phyloP scores from a whole-genome alignment of 1,140 invertebrate species.

The Ceratina calcarata region DNA sequence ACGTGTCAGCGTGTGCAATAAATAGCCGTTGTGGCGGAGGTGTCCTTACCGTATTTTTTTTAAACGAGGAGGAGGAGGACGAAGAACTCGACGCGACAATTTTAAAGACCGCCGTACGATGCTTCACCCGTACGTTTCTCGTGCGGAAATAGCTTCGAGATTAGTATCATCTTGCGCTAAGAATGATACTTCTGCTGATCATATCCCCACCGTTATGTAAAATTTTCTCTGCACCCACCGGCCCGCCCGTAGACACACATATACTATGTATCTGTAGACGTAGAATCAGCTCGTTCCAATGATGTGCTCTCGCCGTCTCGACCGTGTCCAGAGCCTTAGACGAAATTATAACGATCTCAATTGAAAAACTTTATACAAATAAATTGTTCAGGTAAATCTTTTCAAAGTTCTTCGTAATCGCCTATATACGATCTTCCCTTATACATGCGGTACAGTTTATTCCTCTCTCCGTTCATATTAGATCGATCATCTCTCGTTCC shows the following conservation, averaged over 20 bases:
- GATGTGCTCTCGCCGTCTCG: not conserved
- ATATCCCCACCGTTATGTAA: constrained; percentile 56
- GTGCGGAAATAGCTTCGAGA: constrained; percentile 34
- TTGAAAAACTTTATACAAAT: too few species aligned
- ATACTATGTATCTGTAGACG: not conserved
- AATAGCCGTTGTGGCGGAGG: not conserved
- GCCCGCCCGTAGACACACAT: not conserved
- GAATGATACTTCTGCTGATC: constrained; percentile 53
- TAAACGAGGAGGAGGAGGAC: not conserved
- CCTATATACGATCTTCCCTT: too few species aligned
- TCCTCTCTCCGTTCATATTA: too few species aligned
- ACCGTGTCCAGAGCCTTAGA: too few species aligned
- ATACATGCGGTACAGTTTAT: too few species aligned
- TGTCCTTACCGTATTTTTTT: constrained; percentile 53
- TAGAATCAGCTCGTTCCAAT: not conserved
- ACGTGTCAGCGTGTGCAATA: not conserved
- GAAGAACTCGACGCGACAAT: constrained; percentile 41
- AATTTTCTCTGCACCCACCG: constrained; percentile 37
- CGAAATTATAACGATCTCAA: too few species aligned
- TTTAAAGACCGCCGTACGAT: constrained; percentile 37
- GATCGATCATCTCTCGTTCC: too few species aligned
- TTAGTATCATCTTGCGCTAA: constrained; percentile 45
- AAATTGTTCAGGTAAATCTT: too few species aligned
- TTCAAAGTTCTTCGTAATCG: too few species aligned
- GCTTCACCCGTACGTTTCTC: constrained; percentile 17